Evolutionary conservation across 2,888 invertebrate genomes (phyloP).

Genomic region (Yponomeuta malinellus): DNA sequence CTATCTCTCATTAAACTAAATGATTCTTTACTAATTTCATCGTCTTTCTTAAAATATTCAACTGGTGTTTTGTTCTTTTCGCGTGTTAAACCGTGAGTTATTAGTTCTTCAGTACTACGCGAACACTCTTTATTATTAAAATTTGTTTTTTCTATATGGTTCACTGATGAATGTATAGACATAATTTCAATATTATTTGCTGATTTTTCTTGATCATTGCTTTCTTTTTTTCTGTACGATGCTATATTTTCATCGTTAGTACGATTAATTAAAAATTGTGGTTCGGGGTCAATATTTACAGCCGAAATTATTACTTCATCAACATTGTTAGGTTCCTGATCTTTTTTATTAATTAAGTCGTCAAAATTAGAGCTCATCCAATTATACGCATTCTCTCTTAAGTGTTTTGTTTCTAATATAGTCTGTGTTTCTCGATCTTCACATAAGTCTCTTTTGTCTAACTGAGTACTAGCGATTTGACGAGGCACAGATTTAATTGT

Average conservation of each 20-base stretch:
- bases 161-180: background rate
- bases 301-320: slow-evolving; percentile 19
- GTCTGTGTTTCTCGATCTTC: background rate
- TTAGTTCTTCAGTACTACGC: no score
- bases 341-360: slow-evolving; percentile 17
- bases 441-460: slow-evolving; percentile 6
- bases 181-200: background rate
- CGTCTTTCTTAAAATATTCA: background rate
- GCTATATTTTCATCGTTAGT: slow-evolving; percentile 18
- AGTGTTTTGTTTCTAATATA: background rate
- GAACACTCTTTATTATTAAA: no score
- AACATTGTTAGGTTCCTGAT: background rate
- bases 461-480: slow-evolving; percentile 29
- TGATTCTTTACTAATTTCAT: slow-evolving; percentile 26
- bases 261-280: slow-evolving; percentile 35
- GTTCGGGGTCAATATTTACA: slow-evolving; percentile 25
- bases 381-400: background rate
- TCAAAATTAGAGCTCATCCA: background rate
- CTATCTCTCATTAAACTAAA: slow-evolving; percentile 39
- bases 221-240: slow-evolving; percentile 25
- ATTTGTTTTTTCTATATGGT: no score
- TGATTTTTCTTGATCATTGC: background rate
- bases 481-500: slow-evolving; percentile 34
- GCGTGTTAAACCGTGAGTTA: no score
- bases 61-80: background rate